Percentiles rank a stretch among this genome's conserved stretches.
These are phyloP conservation scores for human DNA, from an alignment of 2,113 vertebrate species.

Conservation along the genomic window GRCh38 chr3:26134001-26134500, in stretches of 20 bases:
- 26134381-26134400: conserved; percentile 13
- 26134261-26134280: background rate
- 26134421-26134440: background rate
- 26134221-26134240: background rate
- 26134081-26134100: background rate
- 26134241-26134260: background rate
- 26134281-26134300: background rate
- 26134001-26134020: background rate
- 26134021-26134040: background rate
- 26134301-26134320: background rate
- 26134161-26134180: background rate
- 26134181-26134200: background rate
- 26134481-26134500: background rate
- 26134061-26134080: background rate
- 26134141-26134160: background rate
- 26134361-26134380: background rate
- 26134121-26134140: background rate
- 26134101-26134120: background rate
- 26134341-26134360: background rate
- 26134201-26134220: background rate
- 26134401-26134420: background rate
- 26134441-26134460: background rate
- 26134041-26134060: background rate
- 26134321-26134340: background rate
- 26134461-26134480: background rate